Conservation (phyloP, 92 coral and sea anemone species). For the Micromussa lordhowensis region DNA sequence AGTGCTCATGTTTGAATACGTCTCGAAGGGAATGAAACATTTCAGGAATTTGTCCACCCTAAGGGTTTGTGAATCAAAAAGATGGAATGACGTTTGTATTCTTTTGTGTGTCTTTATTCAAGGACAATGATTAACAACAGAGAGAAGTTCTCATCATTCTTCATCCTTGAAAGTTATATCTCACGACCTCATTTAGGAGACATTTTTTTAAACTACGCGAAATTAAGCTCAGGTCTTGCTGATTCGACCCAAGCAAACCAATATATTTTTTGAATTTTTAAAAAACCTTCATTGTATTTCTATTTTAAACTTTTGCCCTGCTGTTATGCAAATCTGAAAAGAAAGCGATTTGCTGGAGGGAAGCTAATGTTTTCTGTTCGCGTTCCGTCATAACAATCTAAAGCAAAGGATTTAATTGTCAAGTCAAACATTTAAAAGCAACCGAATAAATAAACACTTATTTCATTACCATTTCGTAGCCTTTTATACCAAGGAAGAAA, state of each 20-base stretch:
- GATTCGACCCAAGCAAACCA: not conserved
- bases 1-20: not conserved
- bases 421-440: not conserved
- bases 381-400: not conserved
- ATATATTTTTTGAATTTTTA: not conserved
- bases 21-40: not conserved
- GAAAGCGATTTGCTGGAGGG: not conserved
- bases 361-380: not conserved
- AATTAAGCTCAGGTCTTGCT: not conserved
- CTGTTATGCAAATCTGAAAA: constrained; percentile 16
- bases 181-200: not conserved
- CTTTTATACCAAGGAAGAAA: too few relatives aligned
- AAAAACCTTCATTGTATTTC: not conserved
- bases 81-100: not conserved
- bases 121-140: not conserved
- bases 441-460: not conserved
- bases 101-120: not conserved
- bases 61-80: not conserved
- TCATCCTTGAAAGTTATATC: not conserved
- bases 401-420: constrained; percentile 7
- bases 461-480: not conserved
- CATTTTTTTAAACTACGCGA: too few relatives aligned
- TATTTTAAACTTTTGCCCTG: constrained; percentile 3
- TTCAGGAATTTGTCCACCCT: constrained; percentile 18
- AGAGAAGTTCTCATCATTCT: not conserved